Base-by-base conservation (phyloP, 2,888 invertebrate genomes). In the Parelbella ahira region DNA sequence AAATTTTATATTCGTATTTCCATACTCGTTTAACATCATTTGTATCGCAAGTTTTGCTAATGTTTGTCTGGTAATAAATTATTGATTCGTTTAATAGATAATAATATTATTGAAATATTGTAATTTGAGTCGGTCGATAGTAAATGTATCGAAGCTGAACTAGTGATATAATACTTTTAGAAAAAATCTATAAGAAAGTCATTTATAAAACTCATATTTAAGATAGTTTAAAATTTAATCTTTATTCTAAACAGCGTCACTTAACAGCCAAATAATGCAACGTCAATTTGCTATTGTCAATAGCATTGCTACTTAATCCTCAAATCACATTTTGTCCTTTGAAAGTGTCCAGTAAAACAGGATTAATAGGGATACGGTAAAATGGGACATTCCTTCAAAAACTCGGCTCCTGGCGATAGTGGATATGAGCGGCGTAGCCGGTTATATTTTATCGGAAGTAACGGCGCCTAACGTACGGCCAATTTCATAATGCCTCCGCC, bases 391-490 rank as follows among this genome's bases (percentile, higher is more conserved):
- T 21, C 28, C 15, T 15, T 33, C 21, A 36, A 42, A 34, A 5
- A 3, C 20, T 11, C 23, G 28, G 21, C n/a, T 18, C 12, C 11
- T 33, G 41, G 15, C 23, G 8, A 23, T 34, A 34, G 21, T 83
- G 83, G 84, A 84, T 87, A 87, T 87, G 86, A 87, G 80, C 79
- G 58, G 64, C 65, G 63, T 63, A 65, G 76, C 63, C 67, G 84
- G 82, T 83, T 75, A 86, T 87, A 87, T 86, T 86, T 87, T 86
- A 87, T 83, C 81, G 69, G 68, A 78, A 81, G 86, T 83, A 81
- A 87, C 78, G 86, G 86, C 79, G 61, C 66, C 82, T 87, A 86
- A 87, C 83, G 75, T 87, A 87, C 82, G 72, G 87, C 87, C 87
- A 87, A 87, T 87, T 84, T 86, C 86, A 87, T 87, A 87, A 87